A percentile compares a stretch with the other conserved stretches of the same genome.
Evolutionary conservation across 2,113 vertebrate genomes (phyloP).

Genomic region (Scytalopus superciliaris): DNA sequence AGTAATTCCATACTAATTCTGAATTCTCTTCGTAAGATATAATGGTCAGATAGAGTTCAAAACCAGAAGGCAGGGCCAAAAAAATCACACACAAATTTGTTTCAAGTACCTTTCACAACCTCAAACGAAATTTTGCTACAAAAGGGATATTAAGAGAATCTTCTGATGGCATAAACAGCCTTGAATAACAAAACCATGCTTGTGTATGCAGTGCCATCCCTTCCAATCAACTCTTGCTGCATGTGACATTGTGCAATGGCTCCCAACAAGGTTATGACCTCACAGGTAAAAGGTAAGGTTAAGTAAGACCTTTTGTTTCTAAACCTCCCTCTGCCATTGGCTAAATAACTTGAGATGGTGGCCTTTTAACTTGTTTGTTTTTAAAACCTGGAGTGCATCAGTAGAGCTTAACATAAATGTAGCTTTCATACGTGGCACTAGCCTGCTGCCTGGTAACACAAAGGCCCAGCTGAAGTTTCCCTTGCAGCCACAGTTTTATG

Average conservation of each 20-base stretch:
- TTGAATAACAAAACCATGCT: neutral
- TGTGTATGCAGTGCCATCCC: neutral
- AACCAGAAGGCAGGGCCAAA: neutral
- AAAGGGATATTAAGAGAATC: neutral
- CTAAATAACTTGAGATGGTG: neutral
- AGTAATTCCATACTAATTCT: neutral
- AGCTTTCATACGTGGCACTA: neutral
- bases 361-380: neutral
- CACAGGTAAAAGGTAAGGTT: neutral
- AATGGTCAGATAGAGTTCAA: neutral
- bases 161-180: rapidly evolving
- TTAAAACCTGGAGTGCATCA: neutral
- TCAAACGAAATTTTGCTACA: neutral
- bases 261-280: neutral
- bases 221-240: neutral
- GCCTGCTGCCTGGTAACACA: neutral
- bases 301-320: neutral
- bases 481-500: neutral
- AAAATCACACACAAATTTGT: neutral
- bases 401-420: neutral
- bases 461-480: neutral
- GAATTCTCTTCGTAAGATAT: neutral
- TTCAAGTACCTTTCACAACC: neutral
- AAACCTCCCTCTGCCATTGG: neutral
- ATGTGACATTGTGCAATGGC: neutral